These are phyloP conservation scores for Neotragus pygmaeus DNA, from an alignment of 2,113 vertebrate genomes.

Conservation along the genomic window DNA sequence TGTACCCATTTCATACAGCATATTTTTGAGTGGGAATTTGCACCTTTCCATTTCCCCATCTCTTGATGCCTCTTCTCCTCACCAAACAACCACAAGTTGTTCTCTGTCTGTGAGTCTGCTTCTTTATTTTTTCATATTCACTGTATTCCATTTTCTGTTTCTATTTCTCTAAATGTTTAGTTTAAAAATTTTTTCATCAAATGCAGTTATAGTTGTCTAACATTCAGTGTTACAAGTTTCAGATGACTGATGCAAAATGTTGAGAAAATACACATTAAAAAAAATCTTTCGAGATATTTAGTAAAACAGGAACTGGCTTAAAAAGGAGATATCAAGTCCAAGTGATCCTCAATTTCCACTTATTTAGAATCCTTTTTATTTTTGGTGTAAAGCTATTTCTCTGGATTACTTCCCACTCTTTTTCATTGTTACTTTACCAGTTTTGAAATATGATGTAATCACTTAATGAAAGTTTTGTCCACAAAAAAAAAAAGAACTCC, in stretches of 20 bases:
- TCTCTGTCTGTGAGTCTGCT: background rate
- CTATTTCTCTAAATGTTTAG: background rate
- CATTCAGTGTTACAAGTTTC: background rate
- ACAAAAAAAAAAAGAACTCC: background rate
- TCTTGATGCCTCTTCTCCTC: background rate
- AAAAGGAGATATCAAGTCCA: background rate
- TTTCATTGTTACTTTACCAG: background rate
- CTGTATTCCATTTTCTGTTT: background rate
- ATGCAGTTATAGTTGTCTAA: background rate
- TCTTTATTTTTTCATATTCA: background rate
- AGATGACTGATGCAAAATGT: background rate
- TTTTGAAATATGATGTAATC: slow-evolving; percentile 26
- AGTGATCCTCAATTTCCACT: background rate
- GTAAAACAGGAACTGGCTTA: background rate
- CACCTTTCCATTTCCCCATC: background rate
- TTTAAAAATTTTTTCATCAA: background rate
- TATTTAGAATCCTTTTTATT: background rate
- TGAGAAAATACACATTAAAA: background rate
- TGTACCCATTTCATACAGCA: background rate
- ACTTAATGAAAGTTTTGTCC: background rate
- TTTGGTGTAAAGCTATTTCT: background rate
- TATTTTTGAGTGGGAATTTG: background rate
- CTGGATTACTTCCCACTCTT: background rate
- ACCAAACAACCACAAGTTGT: background rate
- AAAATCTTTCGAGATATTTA: background rate